These are phyloP conservation scores for Lucifuga dentata DNA, from an alignment of 2,113 vertebrate genomes.

Conservation along the genomic window DNA sequence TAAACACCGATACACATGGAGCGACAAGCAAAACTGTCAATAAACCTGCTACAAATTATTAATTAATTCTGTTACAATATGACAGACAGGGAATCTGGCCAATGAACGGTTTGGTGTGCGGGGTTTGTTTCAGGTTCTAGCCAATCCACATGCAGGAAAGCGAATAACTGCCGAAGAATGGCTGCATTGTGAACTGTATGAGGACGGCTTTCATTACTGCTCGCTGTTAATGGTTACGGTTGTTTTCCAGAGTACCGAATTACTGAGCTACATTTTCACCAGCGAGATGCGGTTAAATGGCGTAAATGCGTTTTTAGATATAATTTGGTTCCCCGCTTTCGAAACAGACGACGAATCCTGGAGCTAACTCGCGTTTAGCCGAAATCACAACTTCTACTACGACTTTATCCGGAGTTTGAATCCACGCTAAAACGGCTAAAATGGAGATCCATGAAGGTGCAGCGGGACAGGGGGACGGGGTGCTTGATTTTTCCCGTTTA, in stretches of 20 bases:
- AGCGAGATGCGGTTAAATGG: constrained; percentile 45
- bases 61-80: background rate
- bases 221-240: background rate
- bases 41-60: background rate
- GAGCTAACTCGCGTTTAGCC: constrained; percentile 34
- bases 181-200: background rate
- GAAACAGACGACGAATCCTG: background rate
- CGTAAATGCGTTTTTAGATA: background rate
- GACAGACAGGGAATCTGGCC: constrained; percentile 24
- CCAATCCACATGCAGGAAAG: constrained; percentile 54
- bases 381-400: constrained; percentile 5
- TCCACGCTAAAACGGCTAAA: constrained; percentile 34
- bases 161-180: background rate
- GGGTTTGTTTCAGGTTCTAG: background rate
- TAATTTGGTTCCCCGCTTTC: background rate
- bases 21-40: rapidly evolving
- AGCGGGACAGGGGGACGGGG: constrained; percentile 66
- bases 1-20: too few species aligned
- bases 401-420: constrained; percentile 22
- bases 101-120: constrained; percentile 56
- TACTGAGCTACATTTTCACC: constrained; percentile 13
- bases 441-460: constrained; percentile 80
- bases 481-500: constrained; percentile 85
- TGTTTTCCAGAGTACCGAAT: background rate
- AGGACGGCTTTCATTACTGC: background rate